Evolutionary conservation across 2,113 vertebrate genomes (phyloP).

Genomic region (Egretta garzetta): DNA sequence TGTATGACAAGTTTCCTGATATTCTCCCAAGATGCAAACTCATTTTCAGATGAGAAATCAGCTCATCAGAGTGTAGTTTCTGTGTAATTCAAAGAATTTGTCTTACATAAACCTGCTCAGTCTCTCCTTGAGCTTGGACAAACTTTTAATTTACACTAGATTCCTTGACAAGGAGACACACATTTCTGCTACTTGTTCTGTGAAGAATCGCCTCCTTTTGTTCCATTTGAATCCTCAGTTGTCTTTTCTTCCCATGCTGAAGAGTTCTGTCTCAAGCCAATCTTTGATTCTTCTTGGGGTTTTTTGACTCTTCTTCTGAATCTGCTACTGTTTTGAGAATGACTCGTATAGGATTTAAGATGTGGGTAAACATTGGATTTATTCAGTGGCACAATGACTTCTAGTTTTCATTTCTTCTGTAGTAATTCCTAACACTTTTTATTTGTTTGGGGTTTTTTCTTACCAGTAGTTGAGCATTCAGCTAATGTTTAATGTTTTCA

Average conservation of each 20-base stretch:
- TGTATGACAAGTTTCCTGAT: neutral
- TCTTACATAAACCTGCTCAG: neutral
- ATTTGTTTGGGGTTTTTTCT: neutral
- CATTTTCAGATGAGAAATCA: neutral
- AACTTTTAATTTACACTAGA: neutral
- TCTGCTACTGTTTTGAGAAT: neutral
- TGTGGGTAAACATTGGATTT: neutral
- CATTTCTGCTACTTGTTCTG: neutral
- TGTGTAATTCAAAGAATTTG: neutral
- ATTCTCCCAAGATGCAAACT: neutral
- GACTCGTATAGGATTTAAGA: neutral
- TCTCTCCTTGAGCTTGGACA: neutral
- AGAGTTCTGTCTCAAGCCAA: neutral
- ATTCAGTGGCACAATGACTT: neutral
- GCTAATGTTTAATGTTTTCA: neutral
- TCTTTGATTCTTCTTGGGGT: accelerated
- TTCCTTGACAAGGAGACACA: neutral
- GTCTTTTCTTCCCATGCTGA: neutral
- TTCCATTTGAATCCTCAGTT: neutral
- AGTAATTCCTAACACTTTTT: neutral
- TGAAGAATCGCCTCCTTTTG: neutral
- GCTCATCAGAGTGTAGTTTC: neutral
- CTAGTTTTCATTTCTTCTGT: neutral
- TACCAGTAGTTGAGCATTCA: neutral
- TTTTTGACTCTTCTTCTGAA: neutral